Percentiles rank a stretch among this genome's conserved stretches.
phyloP scores from a whole-genome alignment of 2,113 vertebrate species.

The rabbit (Oryctolagus cuniculus) region DNA sequence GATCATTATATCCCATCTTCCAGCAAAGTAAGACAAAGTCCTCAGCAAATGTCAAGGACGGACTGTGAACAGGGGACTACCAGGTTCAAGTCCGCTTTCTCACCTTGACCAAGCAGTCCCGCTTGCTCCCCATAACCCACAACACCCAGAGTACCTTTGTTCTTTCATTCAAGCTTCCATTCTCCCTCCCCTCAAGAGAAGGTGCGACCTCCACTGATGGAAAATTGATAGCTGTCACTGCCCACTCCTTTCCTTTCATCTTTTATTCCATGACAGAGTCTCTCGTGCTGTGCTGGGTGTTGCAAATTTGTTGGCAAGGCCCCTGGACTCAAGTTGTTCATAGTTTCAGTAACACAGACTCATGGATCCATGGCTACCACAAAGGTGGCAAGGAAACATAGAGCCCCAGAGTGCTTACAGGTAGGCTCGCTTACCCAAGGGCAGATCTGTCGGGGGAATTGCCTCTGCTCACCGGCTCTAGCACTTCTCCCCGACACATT shows the following conservation, averaged over 20 bases:
- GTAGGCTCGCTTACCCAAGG: not conserved
- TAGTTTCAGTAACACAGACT: not conserved
- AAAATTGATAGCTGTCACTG: not conserved
- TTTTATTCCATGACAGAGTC: not conserved
- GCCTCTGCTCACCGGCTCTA: not conserved
- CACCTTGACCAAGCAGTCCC: not conserved
- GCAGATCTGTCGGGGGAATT: not conserved
- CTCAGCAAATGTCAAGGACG: not conserved
- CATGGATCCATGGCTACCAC: not conserved
- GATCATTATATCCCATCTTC: not conserved
- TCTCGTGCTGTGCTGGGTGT: not conserved
- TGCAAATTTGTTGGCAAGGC: not conserved
- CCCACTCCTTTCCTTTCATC: not conserved
- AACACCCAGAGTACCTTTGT: not conserved
- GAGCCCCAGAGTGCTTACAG: not conserved
- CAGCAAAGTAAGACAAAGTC: not conserved
- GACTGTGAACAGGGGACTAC: not conserved
- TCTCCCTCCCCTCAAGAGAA: slow-evolving; percentile 1
- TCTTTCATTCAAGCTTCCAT: not conserved
- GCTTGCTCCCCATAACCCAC: not conserved
- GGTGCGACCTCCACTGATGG: not conserved
- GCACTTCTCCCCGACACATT: not conserved
- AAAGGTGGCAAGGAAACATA: not conserved
- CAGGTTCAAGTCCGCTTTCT: not conserved
- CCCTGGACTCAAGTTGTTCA: not conserved